Evolutionary conservation across 2,888 invertebrate genomes (phyloP), one percentile per base, ranked within the genome.

Genomic region (Octodonta nipae): DNA sequence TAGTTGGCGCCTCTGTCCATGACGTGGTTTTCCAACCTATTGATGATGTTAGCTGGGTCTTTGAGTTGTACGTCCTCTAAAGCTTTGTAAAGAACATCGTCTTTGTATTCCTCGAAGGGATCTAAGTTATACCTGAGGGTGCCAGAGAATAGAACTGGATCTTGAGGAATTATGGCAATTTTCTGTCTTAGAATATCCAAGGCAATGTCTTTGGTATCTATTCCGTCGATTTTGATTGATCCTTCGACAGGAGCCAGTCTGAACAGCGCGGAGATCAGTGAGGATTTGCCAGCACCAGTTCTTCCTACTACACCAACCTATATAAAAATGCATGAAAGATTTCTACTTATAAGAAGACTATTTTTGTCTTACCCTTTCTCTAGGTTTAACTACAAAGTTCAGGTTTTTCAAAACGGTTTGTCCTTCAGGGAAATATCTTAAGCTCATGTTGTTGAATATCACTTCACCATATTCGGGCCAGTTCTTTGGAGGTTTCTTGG

Each of bases 231-330:
- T 16, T 67, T 56, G 13, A 88, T 70, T 24, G 64, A 63, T 3
- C 87, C 87, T 37, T 73, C 72, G 3, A 77, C 67, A 35, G 78
- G 72, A 0, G 78, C 72, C 36, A 87, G 64, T 3, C 85, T 71
- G 61, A 87, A 87, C 32, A 88, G 60, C 1, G 82, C 79, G 0
- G 79, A 72, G 39, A 83, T 78, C n/a, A 84, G 61, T 0, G 82
- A 82, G 0, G 80, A 81, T 56, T 83, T 83, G 1, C 85, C 86
- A 2, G 86, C 85, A 2, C 86, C 86, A 0, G 86, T 87, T 32
- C 86, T 66, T 2, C 86, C 86, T 3, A 84, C 82, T 43, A 84
- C 78, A 8, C 84, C 83, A 35, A 83, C 72, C 76, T 84, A 58
- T 44, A 63, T 64, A 13, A 33, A 36, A 36, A 30, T 30, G 30